A percentile compares a stretch with the other conserved stretches of the same genome.
Conservation (phyloP, 2,888 invertebrate species). For the Pristionchus exspectatus region DNA sequence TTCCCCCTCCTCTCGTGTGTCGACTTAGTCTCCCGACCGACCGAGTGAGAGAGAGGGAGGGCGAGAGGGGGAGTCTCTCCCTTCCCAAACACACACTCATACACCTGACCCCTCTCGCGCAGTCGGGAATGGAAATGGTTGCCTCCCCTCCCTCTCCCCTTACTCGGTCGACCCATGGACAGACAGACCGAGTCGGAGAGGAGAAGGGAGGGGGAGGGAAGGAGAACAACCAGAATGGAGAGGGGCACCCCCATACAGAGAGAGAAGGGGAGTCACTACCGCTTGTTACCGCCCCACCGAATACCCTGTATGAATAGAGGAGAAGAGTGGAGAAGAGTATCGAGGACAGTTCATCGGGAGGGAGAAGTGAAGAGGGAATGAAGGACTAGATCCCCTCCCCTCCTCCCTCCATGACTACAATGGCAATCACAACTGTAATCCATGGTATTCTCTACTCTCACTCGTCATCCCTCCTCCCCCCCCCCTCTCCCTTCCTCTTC, state of each 20-base stretch:
- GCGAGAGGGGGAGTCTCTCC: neutral
- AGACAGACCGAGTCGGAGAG: constrained; percentile 22
- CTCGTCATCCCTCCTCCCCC: too few relatives aligned
- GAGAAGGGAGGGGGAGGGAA: neutral
- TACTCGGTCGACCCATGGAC: neutral
- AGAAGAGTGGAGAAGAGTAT: neutral
- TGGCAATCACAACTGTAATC: neutral
- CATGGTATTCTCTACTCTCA: neutral
- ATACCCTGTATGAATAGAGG: neutral
- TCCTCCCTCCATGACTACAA: neutral
- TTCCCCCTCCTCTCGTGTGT: neutral
- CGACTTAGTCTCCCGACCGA: constrained; percentile 33
- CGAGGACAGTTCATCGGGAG: neutral
- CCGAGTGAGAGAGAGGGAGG: neutral
- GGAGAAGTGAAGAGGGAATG: neutral
- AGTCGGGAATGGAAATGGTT: constrained; percentile 19
- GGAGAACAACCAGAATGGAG: constrained; percentile 27
- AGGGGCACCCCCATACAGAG: neutral
- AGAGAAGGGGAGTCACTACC: constrained; percentile 15
- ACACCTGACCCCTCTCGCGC: constrained; percentile 26
- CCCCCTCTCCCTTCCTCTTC: neutral
- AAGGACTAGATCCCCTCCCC: constrained; percentile 5
- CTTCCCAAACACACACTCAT: neutral
- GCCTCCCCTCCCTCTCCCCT: constrained; percentile 1
- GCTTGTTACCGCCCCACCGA: constrained; percentile 17